Conservation (phyloP, 2,888 invertebrate species). For the Tenthredo scrophulariae region DNA sequence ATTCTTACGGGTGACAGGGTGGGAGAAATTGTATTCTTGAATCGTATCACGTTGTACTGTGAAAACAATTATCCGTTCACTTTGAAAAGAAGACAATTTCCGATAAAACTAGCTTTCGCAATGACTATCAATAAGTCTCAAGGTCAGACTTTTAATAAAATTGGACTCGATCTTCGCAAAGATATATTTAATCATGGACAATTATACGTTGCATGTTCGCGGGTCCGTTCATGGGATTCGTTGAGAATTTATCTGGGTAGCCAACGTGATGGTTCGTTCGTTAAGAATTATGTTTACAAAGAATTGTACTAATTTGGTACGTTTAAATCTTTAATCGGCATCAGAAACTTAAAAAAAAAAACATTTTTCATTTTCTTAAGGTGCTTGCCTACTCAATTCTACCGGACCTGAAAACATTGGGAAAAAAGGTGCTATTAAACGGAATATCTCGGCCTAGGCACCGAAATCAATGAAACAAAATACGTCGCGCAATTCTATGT, state of each 20-base stretch:
- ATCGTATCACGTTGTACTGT: constrained; percentile 57
- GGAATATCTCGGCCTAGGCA: too few species aligned
- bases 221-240: constrained; percentile 58
- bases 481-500: too few species aligned
- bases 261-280: constrained; percentile 45
- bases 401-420: too few species aligned
- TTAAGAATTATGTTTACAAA: neutral
- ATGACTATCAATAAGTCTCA: constrained; percentile 61
- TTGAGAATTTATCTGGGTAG: constrained; percentile 54
- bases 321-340: too few species aligned
- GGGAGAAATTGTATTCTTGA: constrained; percentile 55
- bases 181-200: constrained; percentile 60
- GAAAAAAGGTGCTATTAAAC: too few species aligned
- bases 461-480: too few species aligned
- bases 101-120: constrained; percentile 60
- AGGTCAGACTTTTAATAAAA: constrained; percentile 57
- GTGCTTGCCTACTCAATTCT: too few species aligned
- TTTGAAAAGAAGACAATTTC: constrained; percentile 59
- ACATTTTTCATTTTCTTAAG: too few species aligned
- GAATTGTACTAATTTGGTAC: neutral
- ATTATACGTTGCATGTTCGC: constrained; percentile 59
- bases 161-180: constrained; percentile 57
- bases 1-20: constrained; percentile 59
- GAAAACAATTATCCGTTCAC: constrained; percentile 58
- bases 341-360: too few species aligned